Base-by-base conservation (phyloP, 2,888 invertebrate species). In the Apocheima hispidaria region DNA sequence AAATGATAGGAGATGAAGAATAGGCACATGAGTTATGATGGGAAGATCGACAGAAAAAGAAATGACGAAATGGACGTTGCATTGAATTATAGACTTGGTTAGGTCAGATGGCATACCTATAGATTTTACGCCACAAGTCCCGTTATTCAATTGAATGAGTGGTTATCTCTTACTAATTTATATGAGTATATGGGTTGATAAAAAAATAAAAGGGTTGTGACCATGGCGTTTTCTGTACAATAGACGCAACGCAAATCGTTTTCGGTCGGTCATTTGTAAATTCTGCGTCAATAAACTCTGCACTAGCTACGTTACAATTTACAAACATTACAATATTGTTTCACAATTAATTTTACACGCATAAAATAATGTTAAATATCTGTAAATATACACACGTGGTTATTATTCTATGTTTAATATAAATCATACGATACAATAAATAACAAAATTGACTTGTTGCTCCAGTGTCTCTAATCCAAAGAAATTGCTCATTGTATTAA, bases 401-500 rank as follows among this genome's bases (percentile, higher is more conserved):
- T 35, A 51, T 38, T 23, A 30, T 36, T 51, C 28, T 49, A 48
- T 56, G 56, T 56, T 30, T 49, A 53, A 43, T 35, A 35, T 38
- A 49, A 60, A 55, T 43, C 41, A 49, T 54, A 43, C 43, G 18
- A 51, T 51, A 51, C 51, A 51, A 51, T 51, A 51, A 35, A 14
- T 63, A 50, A 54, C 38, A 55, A 58, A 63, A 63, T 66, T 66
- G 54, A 66, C 66, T 62, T 54, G 28, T 57, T 48, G 48, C 59
- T 54, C 49, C 30, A 55, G 38, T 38, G 51, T 51, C 49, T 30
- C 41, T 30, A 33, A 38, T 54, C 33, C 28, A 46, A 38, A 20
- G 18, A 52, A 61, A 41, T 51, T 50, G 30, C 43, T 55, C 41
- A 36, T 20, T 41, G 46, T 63, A 50, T 50, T 63, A 53, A 50